Evolutionary conservation across 2,113 vertebrate genomes (phyloP).

Genomic region (Dromas ardeola): DNA sequence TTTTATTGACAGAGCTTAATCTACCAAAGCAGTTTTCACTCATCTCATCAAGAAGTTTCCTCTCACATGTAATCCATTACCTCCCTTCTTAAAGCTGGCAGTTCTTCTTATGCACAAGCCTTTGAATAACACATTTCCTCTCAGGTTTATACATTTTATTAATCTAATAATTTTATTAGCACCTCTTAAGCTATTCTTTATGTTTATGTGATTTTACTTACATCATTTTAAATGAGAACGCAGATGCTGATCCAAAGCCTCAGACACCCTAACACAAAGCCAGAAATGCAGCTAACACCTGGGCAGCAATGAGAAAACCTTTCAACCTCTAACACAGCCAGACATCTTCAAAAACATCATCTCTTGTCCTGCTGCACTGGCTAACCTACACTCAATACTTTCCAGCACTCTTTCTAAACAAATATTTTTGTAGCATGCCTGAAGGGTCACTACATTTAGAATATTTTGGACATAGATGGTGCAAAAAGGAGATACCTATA

Average conservation of each 20-base stretch:
- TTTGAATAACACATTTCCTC: neutral
- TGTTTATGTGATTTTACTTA: neutral
- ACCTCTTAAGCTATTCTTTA: neutral
- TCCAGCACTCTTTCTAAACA: neutral
- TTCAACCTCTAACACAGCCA: neutral
- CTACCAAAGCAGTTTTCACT: constrained; percentile 38
- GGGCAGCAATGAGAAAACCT: neutral
- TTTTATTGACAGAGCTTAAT: constrained; percentile 42
- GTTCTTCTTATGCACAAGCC: neutral
- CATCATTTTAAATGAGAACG: neutral
- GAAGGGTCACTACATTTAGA: neutral
- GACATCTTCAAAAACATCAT: neutral
- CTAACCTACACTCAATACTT: neutral
- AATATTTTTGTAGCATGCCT: neutral
- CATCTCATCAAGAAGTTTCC: constrained; percentile 32
- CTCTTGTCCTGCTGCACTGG: neutral
- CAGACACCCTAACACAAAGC: neutral
- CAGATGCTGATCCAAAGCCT: neutral
- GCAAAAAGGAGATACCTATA: neutral
- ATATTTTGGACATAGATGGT: neutral
- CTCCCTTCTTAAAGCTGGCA: neutral
- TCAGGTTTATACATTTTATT: neutral
- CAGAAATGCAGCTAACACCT: neutral
- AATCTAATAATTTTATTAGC: neutral
- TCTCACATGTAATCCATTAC: neutral